phyloP scores from a whole-genome alignment of 2,113 vertebrate genomes.

The Hystrix cristata region DNA sequence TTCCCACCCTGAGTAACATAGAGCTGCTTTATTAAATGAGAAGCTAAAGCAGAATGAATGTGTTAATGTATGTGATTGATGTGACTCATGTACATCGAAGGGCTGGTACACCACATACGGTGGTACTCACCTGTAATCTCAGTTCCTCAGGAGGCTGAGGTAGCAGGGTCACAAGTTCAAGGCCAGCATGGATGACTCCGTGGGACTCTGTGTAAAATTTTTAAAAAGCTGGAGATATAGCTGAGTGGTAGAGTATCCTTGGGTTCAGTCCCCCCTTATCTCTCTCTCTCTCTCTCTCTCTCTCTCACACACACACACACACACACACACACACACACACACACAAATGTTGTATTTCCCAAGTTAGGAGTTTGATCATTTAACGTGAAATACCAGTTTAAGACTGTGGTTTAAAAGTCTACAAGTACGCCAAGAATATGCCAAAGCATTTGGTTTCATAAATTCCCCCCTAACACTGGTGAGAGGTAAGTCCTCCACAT shows the following conservation, averaged over 20 bases:
- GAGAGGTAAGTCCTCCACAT: conserved; percentile 40
- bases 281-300: no score
- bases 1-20: neutral
- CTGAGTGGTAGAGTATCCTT: neutral
- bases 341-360: neutral
- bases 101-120: neutral
- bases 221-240: neutral
- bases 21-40: conserved; percentile 31
- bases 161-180: neutral
- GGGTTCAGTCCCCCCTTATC: neutral
- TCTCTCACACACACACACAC: neutral
- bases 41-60: neutral
- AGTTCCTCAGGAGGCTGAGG: neutral
- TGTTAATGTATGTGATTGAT: neutral
- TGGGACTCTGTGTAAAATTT: neutral
- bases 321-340: neutral
- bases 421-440: neutral
- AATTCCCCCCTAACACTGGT: neutral
- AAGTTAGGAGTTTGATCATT: conserved; percentile 30
- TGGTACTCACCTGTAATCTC: neutral
- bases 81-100: neutral
- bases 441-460: conserved; percentile 7
- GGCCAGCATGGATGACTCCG: neutral
- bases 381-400: conserved; percentile 37
- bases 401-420: conserved; percentile 49